Conservation (phyloP, 35 echinoderm and acorn worm species). For the Strongylocentrotus purpuratus region DNA sequence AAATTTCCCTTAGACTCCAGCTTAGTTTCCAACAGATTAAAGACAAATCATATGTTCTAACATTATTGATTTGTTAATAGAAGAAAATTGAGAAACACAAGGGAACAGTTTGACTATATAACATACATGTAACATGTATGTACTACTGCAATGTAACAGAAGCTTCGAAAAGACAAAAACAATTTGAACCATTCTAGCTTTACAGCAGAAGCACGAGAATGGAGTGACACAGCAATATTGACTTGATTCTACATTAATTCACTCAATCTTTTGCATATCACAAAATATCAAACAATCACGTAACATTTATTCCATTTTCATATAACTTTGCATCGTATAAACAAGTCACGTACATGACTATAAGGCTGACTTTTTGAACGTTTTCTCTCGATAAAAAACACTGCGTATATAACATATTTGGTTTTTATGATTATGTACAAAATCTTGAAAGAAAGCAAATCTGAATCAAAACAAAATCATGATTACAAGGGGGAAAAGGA, state of each 20-base stretch:
- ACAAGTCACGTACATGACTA: not conserved
- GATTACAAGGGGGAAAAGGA: not conserved
- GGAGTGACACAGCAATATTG: not conserved
- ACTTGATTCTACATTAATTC: not conserved
- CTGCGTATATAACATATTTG: conserved; percentile 13
- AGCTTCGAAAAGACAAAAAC: not conserved
- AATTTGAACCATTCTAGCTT: not conserved
- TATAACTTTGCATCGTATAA: not conserved
- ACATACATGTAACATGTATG: not conserved
- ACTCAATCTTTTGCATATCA: not conserved
- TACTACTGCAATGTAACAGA: not conserved
- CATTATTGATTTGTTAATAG: too few species aligned
- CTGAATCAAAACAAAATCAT: not conserved
- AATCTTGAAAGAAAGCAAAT: not conserved
- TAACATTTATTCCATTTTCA: not conserved
- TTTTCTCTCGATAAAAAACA: conserved; percentile 5
- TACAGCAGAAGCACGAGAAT: not conserved
- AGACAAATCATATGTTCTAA: too few species aligned
- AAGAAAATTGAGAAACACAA: too few species aligned
- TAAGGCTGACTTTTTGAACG: conserved; percentile 15
- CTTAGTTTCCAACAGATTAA: too few species aligned
- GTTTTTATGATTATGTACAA: conserved; percentile 17
- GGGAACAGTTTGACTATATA: not conserved
- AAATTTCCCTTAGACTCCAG: too few species aligned
- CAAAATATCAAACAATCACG: not conserved